Percentiles rank a stretch among this genome's conserved stretches.
These are phyloP conservation scores for Apostichopus japonicus DNA, from an alignment of 35 echinoderm and acorn worm genomes.

Conservation along the genomic window DNA sequence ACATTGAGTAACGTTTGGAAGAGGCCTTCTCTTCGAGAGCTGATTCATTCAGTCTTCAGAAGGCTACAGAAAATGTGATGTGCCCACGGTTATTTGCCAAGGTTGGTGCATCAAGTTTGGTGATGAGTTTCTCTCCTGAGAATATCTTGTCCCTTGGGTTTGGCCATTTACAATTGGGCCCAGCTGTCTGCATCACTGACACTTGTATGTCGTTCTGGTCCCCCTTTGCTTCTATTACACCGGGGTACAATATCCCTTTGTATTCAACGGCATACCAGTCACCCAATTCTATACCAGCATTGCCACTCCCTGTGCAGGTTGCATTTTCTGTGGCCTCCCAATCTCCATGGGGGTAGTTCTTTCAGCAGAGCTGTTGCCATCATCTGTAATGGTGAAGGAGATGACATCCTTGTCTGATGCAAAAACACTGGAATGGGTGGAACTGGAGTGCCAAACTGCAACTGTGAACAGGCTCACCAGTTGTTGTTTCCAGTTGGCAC, in stretches of 20 bases:
- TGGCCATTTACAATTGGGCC: conserved; percentile 43
- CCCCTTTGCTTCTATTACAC: conserved; percentile 18
- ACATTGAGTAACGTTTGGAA: not conserved
- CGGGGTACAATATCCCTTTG: conserved; percentile 1
- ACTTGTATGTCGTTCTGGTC: conserved; percentile 40
- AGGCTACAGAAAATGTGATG: not conserved
- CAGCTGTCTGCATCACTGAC: conserved; percentile 49
- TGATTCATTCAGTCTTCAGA: too few relatives aligned
- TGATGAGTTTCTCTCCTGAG: conserved; percentile 19
- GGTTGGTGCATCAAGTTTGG: conserved; percentile 31
- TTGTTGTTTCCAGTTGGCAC: conserved; percentile 71
- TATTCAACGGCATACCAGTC: conserved; percentile 52
- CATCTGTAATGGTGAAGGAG: conserved; percentile 19
- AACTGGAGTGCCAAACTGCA: conserved; percentile 47
- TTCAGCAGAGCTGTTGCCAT: not conserved
- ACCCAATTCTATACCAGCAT: too few relatives aligned
- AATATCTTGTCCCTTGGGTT: conserved; percentile 48
- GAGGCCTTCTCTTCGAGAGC: not conserved
- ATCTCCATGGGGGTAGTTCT: conserved; percentile 8
- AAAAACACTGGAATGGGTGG: conserved; percentile 3
- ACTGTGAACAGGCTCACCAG: conserved; percentile 63
- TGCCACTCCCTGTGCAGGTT: too few relatives aligned
- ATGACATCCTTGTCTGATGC: not conserved
- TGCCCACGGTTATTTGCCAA: not conserved
- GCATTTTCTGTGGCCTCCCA: too few relatives aligned